A percentile compares a stretch with the other conserved stretches of the same genome.
Evolutionary conservation across 2,113 vertebrate species (phyloP).

Genomic region (Camelus bactrianus): DNA sequence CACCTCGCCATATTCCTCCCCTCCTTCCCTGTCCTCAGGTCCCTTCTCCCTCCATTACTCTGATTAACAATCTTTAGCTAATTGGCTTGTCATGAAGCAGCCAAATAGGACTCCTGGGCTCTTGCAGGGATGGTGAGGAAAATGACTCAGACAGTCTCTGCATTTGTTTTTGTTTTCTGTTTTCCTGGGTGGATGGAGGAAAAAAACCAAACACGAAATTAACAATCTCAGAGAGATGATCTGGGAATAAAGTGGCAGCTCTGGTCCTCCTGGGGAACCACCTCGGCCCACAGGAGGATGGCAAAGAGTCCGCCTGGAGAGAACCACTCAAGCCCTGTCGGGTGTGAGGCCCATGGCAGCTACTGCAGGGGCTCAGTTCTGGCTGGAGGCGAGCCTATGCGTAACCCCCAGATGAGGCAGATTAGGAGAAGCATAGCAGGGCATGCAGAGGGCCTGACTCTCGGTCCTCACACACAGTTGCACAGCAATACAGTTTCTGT

Average conservation of each 20-base stretch:
- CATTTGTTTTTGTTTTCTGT: neutral
- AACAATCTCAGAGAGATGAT: neutral
- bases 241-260: neutral
- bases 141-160: neutral
- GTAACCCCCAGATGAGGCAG: neutral
- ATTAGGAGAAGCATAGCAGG: neutral
- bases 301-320: neutral
- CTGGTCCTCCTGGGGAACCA: neutral
- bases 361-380: neutral
- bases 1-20: neutral
- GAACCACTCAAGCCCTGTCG: fast-evolving
- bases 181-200: neutral
- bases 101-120: slow-evolving; percentile 63
- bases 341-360: neutral
- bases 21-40: slow-evolving; percentile 56
- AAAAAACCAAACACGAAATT: neutral
- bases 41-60: slow-evolving; percentile 57
- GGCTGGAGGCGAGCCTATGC: neutral
- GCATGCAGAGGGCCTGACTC: neutral
- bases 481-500: neutral
- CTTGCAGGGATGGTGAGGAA: neutral
- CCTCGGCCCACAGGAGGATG: neutral
- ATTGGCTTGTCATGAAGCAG: slow-evolving; percentile 72
- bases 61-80: slow-evolving; percentile 76
- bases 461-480: neutral